Base-by-base conservation (phyloP, 2,888 invertebrate species). In the Drosophila neutralis region DNA sequence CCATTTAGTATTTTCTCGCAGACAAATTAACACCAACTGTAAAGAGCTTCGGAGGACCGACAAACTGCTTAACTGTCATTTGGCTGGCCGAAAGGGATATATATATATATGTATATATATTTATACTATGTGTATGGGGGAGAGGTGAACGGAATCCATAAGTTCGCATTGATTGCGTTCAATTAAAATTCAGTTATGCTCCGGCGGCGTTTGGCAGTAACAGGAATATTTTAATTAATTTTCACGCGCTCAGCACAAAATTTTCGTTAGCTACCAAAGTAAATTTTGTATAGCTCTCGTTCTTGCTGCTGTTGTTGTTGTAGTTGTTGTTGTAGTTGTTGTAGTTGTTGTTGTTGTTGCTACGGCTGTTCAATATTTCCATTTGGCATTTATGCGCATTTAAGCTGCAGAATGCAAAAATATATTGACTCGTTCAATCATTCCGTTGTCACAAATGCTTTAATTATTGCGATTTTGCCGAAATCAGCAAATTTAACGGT, bases 131-230 rank as follows among this genome's bases (percentile, higher is more conserved):
- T 8, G 18, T 48, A 10, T 31, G 48, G 31, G 24, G 54, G 10
- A 29, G 31, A 45, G 68, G 57, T 68, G 40, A 67, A 63, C 49
- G 82, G 87, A 71, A 68, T 87, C 72, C 76, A 91, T 91, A 87
- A 91, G 92, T 91, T 91, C 90, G 89, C 92, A 92, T 92, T 92
- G 92, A 92, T 92, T 92, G 92, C 88, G 91, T 92, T 89, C 92
- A 92, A 92, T 92, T 92, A 92, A 92, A 92, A 92, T 92, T 92
- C 92, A 92, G 91, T 91, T 92, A 91, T 92, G 90, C 90, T 87
- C 84, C 78, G 82, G 69, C 87, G 85, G 85, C 83, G 85, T 66
- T 83, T 81, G 82, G 83, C 80, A 87, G 82, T 74, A 74, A 82
- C 84, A 87, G 84, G 82, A 90, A 90, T 90, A 92, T 92, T 92